Percentiles rank a stretch among this genome's conserved stretches.
Evolutionary conservation across 2,113 vertebrate genomes (phyloP).

Genomic region (Caracal caracal): DNA sequence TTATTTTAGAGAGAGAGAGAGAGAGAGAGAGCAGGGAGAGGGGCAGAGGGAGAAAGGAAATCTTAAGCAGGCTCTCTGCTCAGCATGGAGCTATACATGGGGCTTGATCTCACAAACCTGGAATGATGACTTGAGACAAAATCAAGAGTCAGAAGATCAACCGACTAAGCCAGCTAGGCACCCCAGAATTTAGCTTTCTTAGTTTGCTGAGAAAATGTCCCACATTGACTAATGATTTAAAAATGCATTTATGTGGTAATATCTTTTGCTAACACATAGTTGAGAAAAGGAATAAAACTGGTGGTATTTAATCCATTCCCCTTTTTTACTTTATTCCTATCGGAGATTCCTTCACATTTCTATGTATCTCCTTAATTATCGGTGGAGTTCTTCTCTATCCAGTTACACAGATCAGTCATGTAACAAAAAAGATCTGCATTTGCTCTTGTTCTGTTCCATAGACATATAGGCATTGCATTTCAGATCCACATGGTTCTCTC

Average conservation of each 20-base stretch:
- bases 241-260: neutral
- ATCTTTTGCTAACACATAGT: neutral
- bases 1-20: too few relatives aligned
- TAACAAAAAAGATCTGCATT: neutral
- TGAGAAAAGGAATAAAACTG: neutral
- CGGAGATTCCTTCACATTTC: neutral
- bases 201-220: constrained; percentile 3
- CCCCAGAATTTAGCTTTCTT: neutral
- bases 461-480: neutral
- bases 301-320: neutral
- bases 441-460: neutral
- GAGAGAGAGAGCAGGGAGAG: too few relatives aligned
- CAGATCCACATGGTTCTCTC: neutral
- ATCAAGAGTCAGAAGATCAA: too few relatives aligned
- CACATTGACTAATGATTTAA: neutral
- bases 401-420: neutral
- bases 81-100: too few relatives aligned
- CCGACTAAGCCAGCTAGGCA: too few relatives aligned
- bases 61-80: too few relatives aligned
- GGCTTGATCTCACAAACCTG: too few relatives aligned
- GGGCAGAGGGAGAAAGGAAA: too few relatives aligned
- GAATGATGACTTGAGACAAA: too few relatives aligned
- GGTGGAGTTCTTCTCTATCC: neutral
- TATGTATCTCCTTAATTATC: neutral
- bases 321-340: neutral